Evolutionary conservation across 2,888 invertebrate genomes (phyloP), one percentile per base, ranked within the genome.

Genomic region (Polyploca ridens): DNA sequence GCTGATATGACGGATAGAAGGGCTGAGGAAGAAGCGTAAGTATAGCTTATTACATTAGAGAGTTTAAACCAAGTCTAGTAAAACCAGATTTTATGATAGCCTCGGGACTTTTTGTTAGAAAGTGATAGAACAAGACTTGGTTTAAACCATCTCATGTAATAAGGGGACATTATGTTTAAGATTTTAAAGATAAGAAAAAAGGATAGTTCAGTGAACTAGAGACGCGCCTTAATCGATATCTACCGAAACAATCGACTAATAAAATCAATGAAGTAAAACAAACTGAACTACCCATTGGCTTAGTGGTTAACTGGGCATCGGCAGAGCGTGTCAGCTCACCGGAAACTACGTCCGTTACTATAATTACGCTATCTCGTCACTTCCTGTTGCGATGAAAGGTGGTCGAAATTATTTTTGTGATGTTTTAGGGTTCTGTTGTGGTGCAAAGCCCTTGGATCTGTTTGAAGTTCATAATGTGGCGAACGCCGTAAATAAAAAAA

Each of bases 311-410:
- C 35, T 61, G 41, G 61, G 19, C 61, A 61, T n/a, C 66, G 62
- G 10, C 65, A 35, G 60, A 67, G 67, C 75, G 63, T 77, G 62
- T 60, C 69, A 60, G 35, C 38, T 58, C 27, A 33, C 69, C 73
- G 78, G 78, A 78, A 76, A 68, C 68, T 41, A 44, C 58, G 64
- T 71, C 78, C 78, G 78, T 78, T 78, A 78, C 73, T 73, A 74
- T 70, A 68, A 75, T 67, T 68, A 68, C 66, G 62, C 41, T 61
- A 61, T 61, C 61, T 61, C 67, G 66, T 66, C 65, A 74, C 69
- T 73, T 78, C 78, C 78, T 73, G 72, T 68, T n/a, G 44, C 54
- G 66, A 67, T 60, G 58, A 60, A 67, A 64, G 66, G 58, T 58
- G 38, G 60, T 64, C 58, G 68, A 66, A 70, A 70, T 74, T 74